A percentile compares a stretch with the other conserved stretches of the same genome.
These are phyloP conservation scores for Orthosia incerta DNA, from an alignment of 2,888 invertebrate genomes.

Conservation along the genomic window DNA sequence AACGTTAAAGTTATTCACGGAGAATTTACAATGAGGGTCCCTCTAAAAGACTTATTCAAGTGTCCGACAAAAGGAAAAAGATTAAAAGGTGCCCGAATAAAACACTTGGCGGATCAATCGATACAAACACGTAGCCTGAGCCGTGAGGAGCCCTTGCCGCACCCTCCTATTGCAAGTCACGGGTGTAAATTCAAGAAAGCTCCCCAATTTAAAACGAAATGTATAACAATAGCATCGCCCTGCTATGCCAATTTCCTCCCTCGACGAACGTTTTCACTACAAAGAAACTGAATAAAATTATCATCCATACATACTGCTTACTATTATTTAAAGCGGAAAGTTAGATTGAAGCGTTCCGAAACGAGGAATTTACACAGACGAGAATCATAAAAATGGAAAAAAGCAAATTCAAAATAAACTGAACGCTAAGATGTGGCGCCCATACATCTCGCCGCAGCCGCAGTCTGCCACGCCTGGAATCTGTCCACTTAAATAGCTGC, in stretches of 20 bases:
- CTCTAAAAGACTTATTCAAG: constrained; percentile 71
- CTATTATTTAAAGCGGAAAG: constrained; percentile 78
- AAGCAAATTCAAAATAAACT: constrained; percentile 72
- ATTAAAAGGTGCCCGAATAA: constrained; percentile 70
- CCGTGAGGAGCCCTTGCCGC: constrained; percentile 73
- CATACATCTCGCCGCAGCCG: constrained; percentile 75
- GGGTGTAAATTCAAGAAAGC: constrained; percentile 90
- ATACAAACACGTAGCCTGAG: constrained; percentile 71
- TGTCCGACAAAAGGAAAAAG: constrained; percentile 63
- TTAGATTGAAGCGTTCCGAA: constrained; percentile 75
- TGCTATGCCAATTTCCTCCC: constrained; percentile 89
- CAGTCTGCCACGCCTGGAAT: constrained; percentile 82
- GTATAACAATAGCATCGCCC: constrained; percentile 88
- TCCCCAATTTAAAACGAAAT: constrained; percentile 90
- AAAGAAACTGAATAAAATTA: constrained; percentile 88
- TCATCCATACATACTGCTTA: constrained; percentile 76
- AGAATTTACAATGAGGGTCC: constrained; percentile 67
- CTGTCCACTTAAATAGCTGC: constrained; percentile 83
- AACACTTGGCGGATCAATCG: constrained; percentile 79
- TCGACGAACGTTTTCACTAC: constrained; percentile 82
- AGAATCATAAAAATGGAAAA: constrained; percentile 64
- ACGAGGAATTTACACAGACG: constrained; percentile 66
- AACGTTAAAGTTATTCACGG: constrained; percentile 64
- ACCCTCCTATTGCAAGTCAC: constrained; percentile 87
- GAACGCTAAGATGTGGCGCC: constrained; percentile 74